Evolutionary conservation across 2,113 vertebrate species (phyloP).

Genomic region (Labeo catla): DNA sequence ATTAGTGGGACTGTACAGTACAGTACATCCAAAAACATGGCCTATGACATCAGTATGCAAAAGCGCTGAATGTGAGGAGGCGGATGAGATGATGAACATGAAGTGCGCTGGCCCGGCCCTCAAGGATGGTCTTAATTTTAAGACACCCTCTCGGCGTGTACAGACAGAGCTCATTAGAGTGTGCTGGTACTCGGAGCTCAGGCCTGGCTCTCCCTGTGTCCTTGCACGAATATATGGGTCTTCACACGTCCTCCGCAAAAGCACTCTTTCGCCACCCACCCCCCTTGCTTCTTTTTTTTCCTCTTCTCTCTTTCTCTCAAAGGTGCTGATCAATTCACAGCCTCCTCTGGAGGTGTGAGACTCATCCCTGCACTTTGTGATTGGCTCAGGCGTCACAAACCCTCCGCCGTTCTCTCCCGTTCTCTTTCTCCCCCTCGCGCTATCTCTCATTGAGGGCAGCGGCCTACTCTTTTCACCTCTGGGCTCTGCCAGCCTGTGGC

Average conservation of each 20-base stretch:
- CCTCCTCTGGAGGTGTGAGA: constrained; percentile 74
- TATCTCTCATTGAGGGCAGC: constrained; percentile 24
- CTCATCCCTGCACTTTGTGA: constrained; percentile 59
- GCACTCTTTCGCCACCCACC: constrained; percentile 56
- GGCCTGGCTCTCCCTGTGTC: constrained; percentile 62
- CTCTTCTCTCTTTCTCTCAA: constrained; percentile 62
- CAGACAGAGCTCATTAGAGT: constrained; percentile 49
- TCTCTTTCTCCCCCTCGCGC: constrained; percentile 19
- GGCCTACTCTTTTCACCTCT: constrained; percentile 50
- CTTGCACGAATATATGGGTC: constrained; percentile 74
- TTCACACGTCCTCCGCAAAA: constrained; percentile 74
- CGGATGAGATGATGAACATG: constrained; percentile 31
- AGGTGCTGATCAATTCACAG: constrained; percentile 85
- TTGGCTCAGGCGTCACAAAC: constrained; percentile 59
- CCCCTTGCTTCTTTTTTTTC: constrained; percentile 46
- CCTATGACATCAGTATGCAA: neutral
- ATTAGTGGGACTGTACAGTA: neutral
- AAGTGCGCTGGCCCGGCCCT: constrained; percentile 28
- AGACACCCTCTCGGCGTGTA: constrained; percentile 15
- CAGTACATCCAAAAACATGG: neutral
- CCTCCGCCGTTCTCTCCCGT: constrained; percentile 37
- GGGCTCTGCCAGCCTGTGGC: constrained; percentile 52
- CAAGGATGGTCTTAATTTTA: constrained; percentile 20
- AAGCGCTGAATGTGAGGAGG: neutral
- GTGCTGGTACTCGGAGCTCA: constrained; percentile 53